Evolutionary conservation across 1,140 invertebrate species (phyloP).

Genomic region (Bombus huntii): DNA sequence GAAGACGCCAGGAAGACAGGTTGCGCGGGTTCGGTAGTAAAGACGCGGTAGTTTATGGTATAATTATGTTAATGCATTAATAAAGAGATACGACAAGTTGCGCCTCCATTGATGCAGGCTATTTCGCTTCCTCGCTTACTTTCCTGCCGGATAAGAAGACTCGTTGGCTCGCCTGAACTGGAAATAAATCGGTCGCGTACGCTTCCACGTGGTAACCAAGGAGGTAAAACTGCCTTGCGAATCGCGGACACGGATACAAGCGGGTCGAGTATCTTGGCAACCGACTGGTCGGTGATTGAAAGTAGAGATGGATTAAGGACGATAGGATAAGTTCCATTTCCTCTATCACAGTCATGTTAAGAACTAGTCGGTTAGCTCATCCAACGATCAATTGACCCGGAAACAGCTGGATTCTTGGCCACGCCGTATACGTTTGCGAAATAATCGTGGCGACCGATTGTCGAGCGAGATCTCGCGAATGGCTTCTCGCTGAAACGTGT

Average conservation of each 20-base stretch:
- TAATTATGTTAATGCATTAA: conserved; percentile 77
- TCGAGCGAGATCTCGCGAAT: conserved; percentile 34
- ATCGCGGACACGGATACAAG: conserved; percentile 18
- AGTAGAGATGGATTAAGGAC: conserved; percentile 37
- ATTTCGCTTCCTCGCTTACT: conserved; percentile 23
- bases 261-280: conserved; percentile 43
- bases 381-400: conserved; percentile 56
- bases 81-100: conserved; percentile 60
- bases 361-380: conserved; percentile 34
- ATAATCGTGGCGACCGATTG: conserved; percentile 44
- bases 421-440: conserved; percentile 30
- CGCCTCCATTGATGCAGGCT: conserved; percentile 6
- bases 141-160: conserved; percentile 4
- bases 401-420: conserved; percentile 55
- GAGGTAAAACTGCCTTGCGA: neutral
- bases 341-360: conserved; percentile 39
- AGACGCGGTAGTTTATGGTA: conserved; percentile 66
- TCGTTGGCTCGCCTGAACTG: neutral
- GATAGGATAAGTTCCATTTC: conserved; percentile 34
- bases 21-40: conserved; percentile 69
- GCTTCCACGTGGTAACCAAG: too few relatives aligned
- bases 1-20: conserved; percentile 39
- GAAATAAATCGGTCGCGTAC: conserved; percentile 19
- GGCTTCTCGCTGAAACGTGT: neutral
- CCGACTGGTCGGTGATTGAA: conserved; percentile 23